These are phyloP conservation scores for Naja naja DNA, from an alignment of 2,113 vertebrate genomes.

Conservation along the genomic window DNA sequence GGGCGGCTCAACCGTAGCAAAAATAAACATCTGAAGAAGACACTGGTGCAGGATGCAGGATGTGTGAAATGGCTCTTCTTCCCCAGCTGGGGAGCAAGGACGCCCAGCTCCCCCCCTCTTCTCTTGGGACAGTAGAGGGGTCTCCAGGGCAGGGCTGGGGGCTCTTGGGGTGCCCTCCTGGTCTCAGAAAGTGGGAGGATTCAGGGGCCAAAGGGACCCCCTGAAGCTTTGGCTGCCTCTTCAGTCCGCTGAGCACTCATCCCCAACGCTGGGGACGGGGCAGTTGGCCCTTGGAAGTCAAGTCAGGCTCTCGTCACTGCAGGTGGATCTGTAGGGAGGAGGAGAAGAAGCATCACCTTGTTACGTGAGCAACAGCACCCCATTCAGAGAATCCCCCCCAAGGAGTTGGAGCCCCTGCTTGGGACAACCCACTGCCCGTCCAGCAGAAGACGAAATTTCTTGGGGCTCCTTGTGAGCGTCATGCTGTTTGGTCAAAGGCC, in stretches of 20 bases:
- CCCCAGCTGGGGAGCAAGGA: neutral
- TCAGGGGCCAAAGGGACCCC: fast-evolving
- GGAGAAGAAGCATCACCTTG: neutral
- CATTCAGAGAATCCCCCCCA: neutral
- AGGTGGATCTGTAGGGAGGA: fast-evolving
- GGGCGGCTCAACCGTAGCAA: constrained; percentile 12
- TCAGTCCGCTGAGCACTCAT: fast-evolving
- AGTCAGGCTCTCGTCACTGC: neutral
- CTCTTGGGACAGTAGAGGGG: fast-evolving
- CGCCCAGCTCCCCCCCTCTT: neutral
- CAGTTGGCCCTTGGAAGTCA: neutral
- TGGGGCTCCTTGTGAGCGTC: neutral
- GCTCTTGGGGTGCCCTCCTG: neutral
- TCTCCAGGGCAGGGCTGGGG: neutral
- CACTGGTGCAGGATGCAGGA: neutral
- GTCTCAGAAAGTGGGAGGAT: neutral
- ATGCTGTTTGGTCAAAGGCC: neutral
- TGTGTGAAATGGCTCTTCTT: neutral
- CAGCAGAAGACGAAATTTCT: neutral
- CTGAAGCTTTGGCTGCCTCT: fast-evolving
- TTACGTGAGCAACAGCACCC: neutral
- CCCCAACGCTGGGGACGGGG: fast-evolving
- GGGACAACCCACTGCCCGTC: neutral
- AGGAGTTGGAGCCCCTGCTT: neutral
- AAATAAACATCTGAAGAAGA: constrained; percentile 52